Evolutionary conservation across 2,888 invertebrate species (phyloP), one percentile per base, ranked within the genome.

Genomic region (Busseola fusca): DNA sequence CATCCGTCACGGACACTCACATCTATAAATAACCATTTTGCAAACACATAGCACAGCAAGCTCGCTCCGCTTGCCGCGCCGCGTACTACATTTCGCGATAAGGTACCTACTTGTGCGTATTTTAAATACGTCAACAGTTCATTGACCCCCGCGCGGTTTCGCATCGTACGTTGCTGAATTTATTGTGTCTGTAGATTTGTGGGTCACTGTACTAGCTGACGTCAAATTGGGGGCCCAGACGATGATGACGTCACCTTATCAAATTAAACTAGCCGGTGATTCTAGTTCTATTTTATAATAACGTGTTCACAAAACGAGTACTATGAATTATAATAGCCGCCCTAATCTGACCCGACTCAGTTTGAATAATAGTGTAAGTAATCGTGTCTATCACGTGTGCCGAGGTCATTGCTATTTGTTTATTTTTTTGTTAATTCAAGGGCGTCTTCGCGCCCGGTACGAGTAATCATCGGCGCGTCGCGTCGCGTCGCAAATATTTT

Each of bases 171-270:
- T 91, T 93, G 93, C 90, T 92, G 93, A 94, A 93, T 93, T 94
- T 93, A 94, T 94, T 95, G 94, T 95, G 95, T 94, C 94, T 95
- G 94, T 95, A 95, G 94, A 94, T 95, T 95, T 95, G 93, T 95
- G 93, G 95, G 95, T 95, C 95, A 94, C 91, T 92, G 92, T 90
- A 91, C 92, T 93, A 92, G 89, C 91, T 94, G 93, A 94, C 93
- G 92, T 94, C 91, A 91, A 91, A 92, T 90, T 90, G 90, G 93
- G 94, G 94, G 92, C 91, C 93, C 93, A 91, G 92, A 91, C 92
- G 87, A 88, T 74, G 81, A 87, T 95, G 95, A 95, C 95, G 95
- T 95, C 95, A 95, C 78, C 84, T 87, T 88, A 89, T 89, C 90
- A 90, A 92, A 92, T 91, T 87, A 87, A 89, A 90, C 91, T 92